Evolutionary conservation across 2,113 vertebrate species (phyloP), one percentile per base, ranked within the genome.

Genomic region (Dipodomys spectabilis): DNA sequence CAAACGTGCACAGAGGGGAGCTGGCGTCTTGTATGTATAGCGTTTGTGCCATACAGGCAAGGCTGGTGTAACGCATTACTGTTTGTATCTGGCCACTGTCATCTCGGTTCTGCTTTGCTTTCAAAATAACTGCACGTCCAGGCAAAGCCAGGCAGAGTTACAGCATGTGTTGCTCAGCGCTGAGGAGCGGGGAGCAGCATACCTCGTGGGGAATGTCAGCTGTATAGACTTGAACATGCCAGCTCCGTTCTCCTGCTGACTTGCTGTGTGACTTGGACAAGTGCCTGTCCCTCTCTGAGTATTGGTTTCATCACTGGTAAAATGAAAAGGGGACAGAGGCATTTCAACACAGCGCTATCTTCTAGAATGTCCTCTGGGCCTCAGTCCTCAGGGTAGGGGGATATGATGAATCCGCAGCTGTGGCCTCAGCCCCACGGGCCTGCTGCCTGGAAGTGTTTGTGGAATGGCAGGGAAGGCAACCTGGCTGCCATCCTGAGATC

Each of bases 211-310:
- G 27, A 10, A 30, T 53, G 5, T 44, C 23, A 0, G 0, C 5
- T 25, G 22, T 8, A 2, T 53, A 49, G 67, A 44, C 27, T n/a
- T 57, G 53, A 57, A 57, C 1, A 6, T 27, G 27, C 22, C 30
- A 1, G 39, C 44, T 20, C 30, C 11, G 1, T 32, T 10, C 53
- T 65, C 69, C 57, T 2, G 0, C 7, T 0, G 5, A 8, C 32
- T 53, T 44, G 64, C 92, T 65, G 2, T 83, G 80, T 75, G 83
- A 53, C 87, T 30, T 39, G 27, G 30, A 4, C 72, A 28, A 27
- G 22, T 28, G 18, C 2, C 72, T 19, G 2, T 30, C 73, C 30
- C 45, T 73, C 84, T 53, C 71, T 88, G 92, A 73, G n/a, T 2
- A 4, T 1, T 6, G 28, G 25, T 16, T 67, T 45, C 25, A 35